Evolutionary conservation across 2,113 vertebrate species (phyloP).

Genomic region (Castor canadensis): DNA sequence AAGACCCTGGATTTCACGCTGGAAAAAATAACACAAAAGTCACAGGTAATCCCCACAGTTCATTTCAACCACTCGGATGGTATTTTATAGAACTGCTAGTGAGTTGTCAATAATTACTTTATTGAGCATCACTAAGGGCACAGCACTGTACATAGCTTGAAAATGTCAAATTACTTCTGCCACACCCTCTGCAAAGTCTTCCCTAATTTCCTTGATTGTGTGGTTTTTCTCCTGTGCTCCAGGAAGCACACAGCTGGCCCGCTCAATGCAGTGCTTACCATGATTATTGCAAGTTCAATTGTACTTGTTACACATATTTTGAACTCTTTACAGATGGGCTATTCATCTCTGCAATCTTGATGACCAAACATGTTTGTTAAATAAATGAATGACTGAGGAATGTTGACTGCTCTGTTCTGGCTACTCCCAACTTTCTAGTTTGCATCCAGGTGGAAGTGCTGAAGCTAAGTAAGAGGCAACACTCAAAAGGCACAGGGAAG

Average conservation of each 20-base stretch:
- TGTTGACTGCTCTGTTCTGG: not conserved
- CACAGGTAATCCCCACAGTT: not conserved
- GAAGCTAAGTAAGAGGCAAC: not conserved
- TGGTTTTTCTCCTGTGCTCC: not conserved
- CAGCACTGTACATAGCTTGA: conserved; percentile 49
- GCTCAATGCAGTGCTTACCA: not conserved
- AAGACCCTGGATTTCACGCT: not conserved
- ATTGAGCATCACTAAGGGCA: conserved; percentile 58
- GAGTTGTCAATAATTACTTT: conserved; percentile 48
- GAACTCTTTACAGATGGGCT: not conserved
- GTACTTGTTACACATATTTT: accelerated
- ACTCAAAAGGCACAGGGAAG: conserved; percentile 6
- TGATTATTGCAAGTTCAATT: accelerated
- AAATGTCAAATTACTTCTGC: not conserved
- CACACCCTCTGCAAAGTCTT: not conserved
- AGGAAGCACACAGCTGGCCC: not conserved
- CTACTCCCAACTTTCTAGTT: not conserved
- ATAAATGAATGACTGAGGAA: not conserved
- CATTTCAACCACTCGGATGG: not conserved
- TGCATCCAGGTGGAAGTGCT: not conserved
- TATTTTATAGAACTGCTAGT: not conserved
- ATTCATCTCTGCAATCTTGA: not conserved
- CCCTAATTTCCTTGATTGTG: not conserved
- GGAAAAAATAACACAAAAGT: too few species aligned
- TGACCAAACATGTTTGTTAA: not conserved